Evolutionary conservation across 1,140 invertebrate species (phyloP).

Genomic region (Saccostrea cuccullata): DNA sequence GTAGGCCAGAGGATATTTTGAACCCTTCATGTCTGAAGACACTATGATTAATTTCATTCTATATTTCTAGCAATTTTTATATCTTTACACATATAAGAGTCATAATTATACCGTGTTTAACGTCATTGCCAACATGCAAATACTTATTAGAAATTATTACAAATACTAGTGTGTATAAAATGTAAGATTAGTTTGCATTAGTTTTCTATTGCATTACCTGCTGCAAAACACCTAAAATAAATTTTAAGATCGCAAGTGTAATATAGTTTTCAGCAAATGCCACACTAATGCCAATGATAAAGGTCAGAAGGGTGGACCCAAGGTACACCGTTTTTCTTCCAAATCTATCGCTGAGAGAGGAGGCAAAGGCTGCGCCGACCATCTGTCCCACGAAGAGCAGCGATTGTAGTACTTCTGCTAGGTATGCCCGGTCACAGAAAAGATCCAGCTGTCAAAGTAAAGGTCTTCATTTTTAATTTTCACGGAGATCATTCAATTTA

Average conservation of each 20-base stretch:
- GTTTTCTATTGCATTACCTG: conserved; percentile 13
- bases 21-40: no score
- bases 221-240: conserved; percentile 31
- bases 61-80: no score
- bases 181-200: no score
- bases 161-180: no score
- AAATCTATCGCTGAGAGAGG: conserved; percentile 20
- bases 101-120: no score
- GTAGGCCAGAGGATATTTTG: no score
- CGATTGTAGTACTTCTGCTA: neutral
- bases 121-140: no score
- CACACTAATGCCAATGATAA: neutral
- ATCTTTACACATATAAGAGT: no score
- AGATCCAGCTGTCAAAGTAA: conserved; percentile 8
- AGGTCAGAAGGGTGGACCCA: neutral
- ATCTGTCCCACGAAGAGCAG: conserved; percentile 1
- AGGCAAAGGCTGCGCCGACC: neutral
- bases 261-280: conserved; percentile 21
- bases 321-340: conserved; percentile 22
- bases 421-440: neutral
- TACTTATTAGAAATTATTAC: no score
- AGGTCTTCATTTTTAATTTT: no score
- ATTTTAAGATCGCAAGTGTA: conserved; percentile 2
- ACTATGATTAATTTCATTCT: no score
- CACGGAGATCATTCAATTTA: no score